phyloP scores from a whole-genome alignment of 2,797 vertebrate species.

The Pseudocheirus occidentalis region DNA sequence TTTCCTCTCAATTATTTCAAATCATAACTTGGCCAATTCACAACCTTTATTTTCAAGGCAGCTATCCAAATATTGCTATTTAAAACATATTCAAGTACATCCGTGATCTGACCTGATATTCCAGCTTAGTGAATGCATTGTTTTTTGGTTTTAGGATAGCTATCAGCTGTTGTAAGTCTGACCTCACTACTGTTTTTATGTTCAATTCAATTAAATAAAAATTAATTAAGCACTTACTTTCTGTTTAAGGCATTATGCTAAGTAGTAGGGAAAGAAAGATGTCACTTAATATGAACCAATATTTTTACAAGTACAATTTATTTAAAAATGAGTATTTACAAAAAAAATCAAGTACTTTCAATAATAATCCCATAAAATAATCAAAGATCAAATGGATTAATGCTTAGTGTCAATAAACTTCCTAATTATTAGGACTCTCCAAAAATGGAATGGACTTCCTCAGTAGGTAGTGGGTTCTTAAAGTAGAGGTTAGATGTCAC shows the following conservation, averaged over 20 bases:
- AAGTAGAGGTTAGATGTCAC: background rate
- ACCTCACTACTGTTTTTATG: slow-evolving; percentile 12
- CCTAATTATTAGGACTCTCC: background rate
- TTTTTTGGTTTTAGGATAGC: background rate
- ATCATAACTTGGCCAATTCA: background rate
- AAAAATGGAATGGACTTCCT: background rate
- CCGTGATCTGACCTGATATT: background rate
- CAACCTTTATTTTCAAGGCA: background rate
- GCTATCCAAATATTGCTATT: background rate
- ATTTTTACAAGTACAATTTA: background rate
- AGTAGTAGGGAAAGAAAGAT: background rate
- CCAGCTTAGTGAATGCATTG: background rate
- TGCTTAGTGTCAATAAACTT: background rate
- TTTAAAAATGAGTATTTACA: background rate
- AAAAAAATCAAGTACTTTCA: background rate
- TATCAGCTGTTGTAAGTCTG: slow-evolving; percentile 24
- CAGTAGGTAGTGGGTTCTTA: background rate
- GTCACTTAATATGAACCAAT: background rate
- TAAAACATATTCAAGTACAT: slow-evolving; percentile 45
- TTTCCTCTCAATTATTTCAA: background rate
- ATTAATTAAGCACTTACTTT: background rate
- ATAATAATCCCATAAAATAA: background rate
- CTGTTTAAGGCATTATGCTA: background rate
- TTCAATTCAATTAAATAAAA: slow-evolving; percentile 4
- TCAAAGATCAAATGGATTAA: background rate